Base-by-base conservation (phyloP, 2,113 vertebrate genomes). In the Microtus richardsoni region DNA sequence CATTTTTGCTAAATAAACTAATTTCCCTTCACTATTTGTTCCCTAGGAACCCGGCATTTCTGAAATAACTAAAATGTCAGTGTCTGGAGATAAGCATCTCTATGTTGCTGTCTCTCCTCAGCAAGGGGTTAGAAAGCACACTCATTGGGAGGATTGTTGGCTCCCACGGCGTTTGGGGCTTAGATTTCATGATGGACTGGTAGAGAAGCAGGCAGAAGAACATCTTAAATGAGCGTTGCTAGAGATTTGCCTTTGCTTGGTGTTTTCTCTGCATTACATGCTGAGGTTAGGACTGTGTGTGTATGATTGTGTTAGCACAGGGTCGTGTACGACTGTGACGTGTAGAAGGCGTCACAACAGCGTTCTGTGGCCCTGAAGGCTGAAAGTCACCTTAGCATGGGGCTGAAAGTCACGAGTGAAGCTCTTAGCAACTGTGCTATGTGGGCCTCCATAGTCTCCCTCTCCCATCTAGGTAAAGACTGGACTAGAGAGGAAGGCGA, bases 41-140 rank as follows among this genome's bases (percentile, higher is more conserved):
- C 52, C 66, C 7, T 47, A 71, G 49, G 14, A 92, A 0, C 9
- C 16, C 13, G 62, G 22, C 10, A 79, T 85, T 92, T 94, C 68
- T 83, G 74, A 95, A 87, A 87, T 64, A 66, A 89, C 89, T 91
- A 91, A 86, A 93, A 52, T 13, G 44, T 80, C 36, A 44, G n/a
- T 79, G n/a, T 70, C 60, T 88, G 54, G 60, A 94, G 95, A 75
- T 17, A 49, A 0, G 24, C 6, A 92, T 4, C 70, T 96, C 36
- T 41, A 90, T 75, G 70, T 91, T 94, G 70, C 58, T 39, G 64
- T 95, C 10, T 89, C 16, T 64, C 44, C 74, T 88, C n/a, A 87
- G 2, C 19, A 33, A 14, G 47, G 62, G 16, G 6, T 89, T 78
- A 93, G 41, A 94, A 91, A 47, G 9, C 21, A 71, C 30, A 60